Percentiles rank a stretch among this genome's conserved stretches.
These are phyloP conservation scores for Bufo bufo DNA, from an alignment of 2,113 vertebrate genomes.

Conservation along the genomic window DNA sequence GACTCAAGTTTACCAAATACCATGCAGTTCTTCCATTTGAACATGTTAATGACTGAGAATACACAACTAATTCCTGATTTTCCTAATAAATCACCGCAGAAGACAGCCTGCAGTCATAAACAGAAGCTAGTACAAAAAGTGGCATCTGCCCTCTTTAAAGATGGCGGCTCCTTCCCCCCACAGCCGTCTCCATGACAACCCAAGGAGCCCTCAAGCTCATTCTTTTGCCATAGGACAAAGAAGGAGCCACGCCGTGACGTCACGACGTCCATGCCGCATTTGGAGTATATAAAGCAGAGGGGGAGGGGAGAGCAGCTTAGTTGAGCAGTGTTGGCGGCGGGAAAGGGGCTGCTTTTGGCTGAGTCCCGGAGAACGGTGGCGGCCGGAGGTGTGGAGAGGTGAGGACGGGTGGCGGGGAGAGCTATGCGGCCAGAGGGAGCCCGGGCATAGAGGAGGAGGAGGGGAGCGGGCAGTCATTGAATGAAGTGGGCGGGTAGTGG, in stretches of 20 bases:
- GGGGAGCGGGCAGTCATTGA: constrained; percentile 50
- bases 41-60: too few relatives aligned
- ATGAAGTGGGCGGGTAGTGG: constrained; percentile 52
- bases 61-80: too few relatives aligned
- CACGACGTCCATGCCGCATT: not conserved
- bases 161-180: not conserved
- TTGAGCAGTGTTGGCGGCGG: constrained; percentile 27
- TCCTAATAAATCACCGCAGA: too few relatives aligned
- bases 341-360: not conserved
- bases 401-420: constrained; percentile 65
- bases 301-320: constrained; percentile 48
- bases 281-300: constrained; percentile 47
- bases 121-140: not conserved
- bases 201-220: not conserved
- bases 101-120: not conserved
- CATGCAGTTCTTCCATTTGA: too few relatives aligned
- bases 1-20: too few relatives aligned
- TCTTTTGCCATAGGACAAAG: not conserved
- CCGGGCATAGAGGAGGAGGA: constrained; percentile 6
- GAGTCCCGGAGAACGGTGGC: constrained; percentile 3
- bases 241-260: constrained; percentile 33
- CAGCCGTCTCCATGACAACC: constrained; percentile 29
- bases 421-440: constrained; percentile 65
- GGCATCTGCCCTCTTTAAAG: constrained; percentile 17
- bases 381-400: constrained; percentile 55